Percentiles rank a stretch among this genome's conserved stretches.
phyloP scores from a whole-genome alignment of 92 coral and sea anemone species.

The Desmophyllum pertusum region DNA sequence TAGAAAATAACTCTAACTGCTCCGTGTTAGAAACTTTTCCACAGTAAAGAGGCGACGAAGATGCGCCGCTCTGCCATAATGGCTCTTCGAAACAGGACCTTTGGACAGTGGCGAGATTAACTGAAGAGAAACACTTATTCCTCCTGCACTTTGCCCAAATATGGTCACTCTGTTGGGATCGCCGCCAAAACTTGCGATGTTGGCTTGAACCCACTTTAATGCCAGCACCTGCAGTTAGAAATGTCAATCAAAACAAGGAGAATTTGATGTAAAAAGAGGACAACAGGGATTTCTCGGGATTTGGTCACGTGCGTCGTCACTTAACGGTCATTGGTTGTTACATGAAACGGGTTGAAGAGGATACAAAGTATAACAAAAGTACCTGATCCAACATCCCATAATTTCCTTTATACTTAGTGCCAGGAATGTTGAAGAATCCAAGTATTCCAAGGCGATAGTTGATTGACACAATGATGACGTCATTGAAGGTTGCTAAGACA shows the following conservation, averaged over 20 bases:
- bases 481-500: constrained; percentile 52
- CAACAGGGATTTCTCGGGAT: too few relatives aligned
- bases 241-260: neutral
- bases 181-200: constrained; percentile 61
- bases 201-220: constrained; percentile 49
- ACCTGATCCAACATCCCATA: constrained; percentile 73
- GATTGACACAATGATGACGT: constrained; percentile 68
- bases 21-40: constrained; percentile 11
- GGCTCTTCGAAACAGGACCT: constrained; percentile 57
- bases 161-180: constrained; percentile 56
- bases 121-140: constrained; percentile 52
- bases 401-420: constrained; percentile 66
- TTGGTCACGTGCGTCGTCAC: too few relatives aligned
- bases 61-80: constrained; percentile 29
- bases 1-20: constrained; percentile 7
- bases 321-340: too few relatives aligned
- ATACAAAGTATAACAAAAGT: neutral
- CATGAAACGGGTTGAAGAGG: too few relatives aligned
- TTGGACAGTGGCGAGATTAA: constrained; percentile 48
- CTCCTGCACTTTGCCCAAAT: constrained; percentile 66
- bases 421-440: constrained; percentile 72
- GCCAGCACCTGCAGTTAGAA: constrained; percentile 34
- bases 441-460: constrained; percentile 76
- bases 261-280: neutral
- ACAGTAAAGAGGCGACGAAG: constrained; percentile 19